Conservation (phyloP, 2,888 invertebrate species). For the Leptothorax acervorum region DNA sequence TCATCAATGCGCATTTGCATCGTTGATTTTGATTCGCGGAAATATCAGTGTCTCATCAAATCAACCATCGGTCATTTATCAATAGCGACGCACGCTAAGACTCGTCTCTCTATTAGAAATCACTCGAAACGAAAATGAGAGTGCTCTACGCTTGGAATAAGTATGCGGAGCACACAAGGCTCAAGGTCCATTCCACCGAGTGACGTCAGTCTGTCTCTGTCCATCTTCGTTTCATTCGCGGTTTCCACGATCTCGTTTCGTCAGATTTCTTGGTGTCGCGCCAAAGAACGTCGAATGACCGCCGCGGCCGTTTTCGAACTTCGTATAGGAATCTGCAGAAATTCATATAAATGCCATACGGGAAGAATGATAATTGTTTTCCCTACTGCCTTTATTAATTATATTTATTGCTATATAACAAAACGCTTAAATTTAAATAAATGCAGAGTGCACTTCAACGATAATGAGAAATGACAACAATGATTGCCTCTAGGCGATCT, state of each 20-base stretch:
- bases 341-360: neutral
- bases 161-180: slow-evolving; percentile 72
- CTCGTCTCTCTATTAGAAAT: slow-evolving; percentile 61
- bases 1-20: slow-evolving; percentile 33
- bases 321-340: neutral
- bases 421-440: slow-evolving; percentile 6
- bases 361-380: neutral
- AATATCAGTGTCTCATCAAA: slow-evolving; percentile 28
- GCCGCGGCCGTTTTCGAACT: neutral
- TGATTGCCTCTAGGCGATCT: neutral
- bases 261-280: slow-evolving; percentile 63
- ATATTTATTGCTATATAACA: neutral
- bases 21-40: slow-evolving; percentile 47
- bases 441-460: neutral
- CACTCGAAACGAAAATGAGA: slow-evolving; percentile 79
- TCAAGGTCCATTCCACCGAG: slow-evolving; percentile 71
- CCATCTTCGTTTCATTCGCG: slow-evolving; percentile 35
- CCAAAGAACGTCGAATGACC: slow-evolving; percentile 61
- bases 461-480: neutral
- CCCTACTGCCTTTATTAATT: neutral
- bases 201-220: slow-evolving; percentile 65
- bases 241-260: slow-evolving; percentile 68
- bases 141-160: slow-evolving; percentile 68
- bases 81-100: neutral
- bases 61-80: slow-evolving; percentile 10